These are phyloP conservation scores for Catajapyx aquilonaris DNA, from an alignment of 1,140 invertebrate species.

Conservation along the genomic window DNA sequence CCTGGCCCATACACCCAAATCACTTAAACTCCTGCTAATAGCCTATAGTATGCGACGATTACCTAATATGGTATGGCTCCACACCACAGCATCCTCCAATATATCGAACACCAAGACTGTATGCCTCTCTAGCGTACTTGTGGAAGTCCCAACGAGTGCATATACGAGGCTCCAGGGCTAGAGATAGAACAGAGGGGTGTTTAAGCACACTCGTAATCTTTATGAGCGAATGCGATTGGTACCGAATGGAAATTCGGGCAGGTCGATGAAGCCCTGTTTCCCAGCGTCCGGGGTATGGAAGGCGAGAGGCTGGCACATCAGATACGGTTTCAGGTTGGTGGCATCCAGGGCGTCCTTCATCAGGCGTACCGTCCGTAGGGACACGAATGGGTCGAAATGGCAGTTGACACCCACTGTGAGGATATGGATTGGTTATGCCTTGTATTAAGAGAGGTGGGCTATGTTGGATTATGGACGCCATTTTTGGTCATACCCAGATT, in stretches of 20 bases:
- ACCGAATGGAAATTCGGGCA: slow-evolving; percentile 25
- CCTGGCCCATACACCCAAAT: no score
- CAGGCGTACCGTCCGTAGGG: slow-evolving; percentile 15
- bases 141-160: slow-evolving; percentile 24
- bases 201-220: not conserved
- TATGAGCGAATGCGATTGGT: not conserved
- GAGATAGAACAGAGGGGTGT: not conserved
- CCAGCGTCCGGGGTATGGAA: slow-evolving; percentile 21
- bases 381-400: slow-evolving; percentile 21
- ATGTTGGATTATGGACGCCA: no score
- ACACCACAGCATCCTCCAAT: slow-evolving; percentile 24
- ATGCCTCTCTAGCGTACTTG: slow-evolving; percentile 20
- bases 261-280: slow-evolving; percentile 24
- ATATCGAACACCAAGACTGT: slow-evolving; percentile 21
- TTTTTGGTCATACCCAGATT: slow-evolving; percentile 12
- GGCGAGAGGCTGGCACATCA: slow-evolving; percentile 21
- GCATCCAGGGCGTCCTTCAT: slow-evolving; percentile 21
- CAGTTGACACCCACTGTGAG: slow-evolving; percentile 21
- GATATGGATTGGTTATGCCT: no score
- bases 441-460: no score
- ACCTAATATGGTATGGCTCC: slow-evolving; percentile 21
- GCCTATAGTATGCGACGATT: no score
- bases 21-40: no score
- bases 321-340: slow-evolving; percentile 16
- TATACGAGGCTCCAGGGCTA: slow-evolving; percentile 21